A percentile compares a stretch with the other conserved stretches of the same genome.
phyloP scores from a whole-genome alignment of 1,140 invertebrate genomes.

The Anadara kagoshimensis region DNA sequence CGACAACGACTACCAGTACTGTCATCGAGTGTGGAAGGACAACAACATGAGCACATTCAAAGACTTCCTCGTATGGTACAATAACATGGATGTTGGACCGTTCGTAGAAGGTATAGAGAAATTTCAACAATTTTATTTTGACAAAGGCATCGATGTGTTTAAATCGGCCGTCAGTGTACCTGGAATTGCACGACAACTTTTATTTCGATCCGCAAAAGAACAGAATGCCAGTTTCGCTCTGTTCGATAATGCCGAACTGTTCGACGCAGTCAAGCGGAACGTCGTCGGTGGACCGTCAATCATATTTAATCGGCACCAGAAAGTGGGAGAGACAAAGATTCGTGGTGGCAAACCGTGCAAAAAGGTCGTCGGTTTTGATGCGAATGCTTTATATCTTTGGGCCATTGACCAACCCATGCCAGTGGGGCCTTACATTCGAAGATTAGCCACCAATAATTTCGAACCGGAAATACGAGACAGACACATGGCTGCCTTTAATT shows the following conservation, averaged over 20 bases:
- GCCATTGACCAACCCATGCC: slow-evolving; percentile 37
- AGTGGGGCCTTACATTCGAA: slow-evolving; percentile 25
- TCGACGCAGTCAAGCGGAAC: slow-evolving; percentile 22
- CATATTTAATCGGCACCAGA: slow-evolving; percentile 21
- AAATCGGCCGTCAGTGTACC: slow-evolving; percentile 37
- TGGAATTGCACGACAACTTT: slow-evolving; percentile 24
- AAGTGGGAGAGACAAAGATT: slow-evolving; percentile 14
- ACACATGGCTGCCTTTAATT: not conserved
- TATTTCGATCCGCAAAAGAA: slow-evolving; percentile 15
- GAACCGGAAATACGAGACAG: slow-evolving; percentile 26
- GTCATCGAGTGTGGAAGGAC: not conserved
- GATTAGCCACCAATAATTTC: slow-evolving; percentile 21
- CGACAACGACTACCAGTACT: not conserved
- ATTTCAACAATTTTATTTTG: slow-evolving; percentile 31
- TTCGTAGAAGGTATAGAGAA: slow-evolving; percentile 22
- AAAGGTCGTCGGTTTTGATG: slow-evolving; percentile 34
- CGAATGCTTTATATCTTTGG: slow-evolving; percentile 38
- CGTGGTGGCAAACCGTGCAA: slow-evolving; percentile 5
- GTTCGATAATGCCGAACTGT: slow-evolving; percentile 21
- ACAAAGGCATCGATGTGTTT: slow-evolving; percentile 35
- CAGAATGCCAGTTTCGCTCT: slow-evolving; percentile 13
- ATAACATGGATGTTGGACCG: slow-evolving; percentile 37
- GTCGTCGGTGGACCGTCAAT: slow-evolving; percentile 27
- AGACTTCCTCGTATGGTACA: slow-evolving; percentile 26
- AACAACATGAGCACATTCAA: slow-evolving; percentile 1